Percentiles rank a stretch among this genome's conserved stretches.
These are phyloP conservation scores for Venusia cambrica DNA, from an alignment of 2,888 invertebrate species.

Conservation along the genomic window DNA sequence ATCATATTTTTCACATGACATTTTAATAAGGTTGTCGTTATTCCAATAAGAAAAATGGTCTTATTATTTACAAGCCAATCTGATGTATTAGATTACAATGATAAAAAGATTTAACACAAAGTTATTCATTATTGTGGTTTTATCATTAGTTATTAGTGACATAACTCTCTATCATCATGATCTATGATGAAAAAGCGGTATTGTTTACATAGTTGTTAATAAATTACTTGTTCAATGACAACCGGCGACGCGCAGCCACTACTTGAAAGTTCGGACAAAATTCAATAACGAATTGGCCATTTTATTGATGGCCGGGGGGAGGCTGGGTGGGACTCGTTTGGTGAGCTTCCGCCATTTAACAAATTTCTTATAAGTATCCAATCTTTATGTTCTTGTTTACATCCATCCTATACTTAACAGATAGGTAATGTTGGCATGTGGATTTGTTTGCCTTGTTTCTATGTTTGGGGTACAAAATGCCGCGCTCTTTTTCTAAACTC, in stretches of 20 bases:
- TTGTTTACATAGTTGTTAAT: constrained; percentile 71
- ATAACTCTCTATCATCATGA: constrained; percentile 68
- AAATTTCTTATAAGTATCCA: constrained; percentile 43
- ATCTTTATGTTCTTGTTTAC: constrained; percentile 38
- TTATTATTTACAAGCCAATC: constrained; percentile 45
- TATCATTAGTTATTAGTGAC: constrained; percentile 66
- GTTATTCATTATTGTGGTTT: constrained; percentile 51
- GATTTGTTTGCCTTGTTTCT: constrained; percentile 9
- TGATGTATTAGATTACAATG: constrained; percentile 52
- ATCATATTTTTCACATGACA: constrained; percentile 54
- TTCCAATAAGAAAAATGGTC: constrained; percentile 47
- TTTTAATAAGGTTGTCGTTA: constrained; percentile 52
- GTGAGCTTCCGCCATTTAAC: constrained; percentile 75
- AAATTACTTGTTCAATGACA: constrained; percentile 66
- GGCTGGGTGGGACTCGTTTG: constrained; percentile 73
- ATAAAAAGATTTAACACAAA: constrained; percentile 47
- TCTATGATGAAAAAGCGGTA: constrained; percentile 50
- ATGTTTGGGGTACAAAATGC: constrained; percentile 5
- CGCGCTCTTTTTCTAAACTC: constrained; percentile 1
- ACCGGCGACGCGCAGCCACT: constrained; percentile 77
- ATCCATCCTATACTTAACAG: constrained; percentile 24
- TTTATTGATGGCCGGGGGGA: constrained; percentile 80
- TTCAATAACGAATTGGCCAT: constrained; percentile 81
- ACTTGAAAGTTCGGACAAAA: constrained; percentile 72
- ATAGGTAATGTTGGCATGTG: constrained; percentile 17